These are phyloP conservation scores for Phoeniculus purpureus DNA, from an alignment of 2,797 vertebrate species.

Conservation along the genomic window DNA sequence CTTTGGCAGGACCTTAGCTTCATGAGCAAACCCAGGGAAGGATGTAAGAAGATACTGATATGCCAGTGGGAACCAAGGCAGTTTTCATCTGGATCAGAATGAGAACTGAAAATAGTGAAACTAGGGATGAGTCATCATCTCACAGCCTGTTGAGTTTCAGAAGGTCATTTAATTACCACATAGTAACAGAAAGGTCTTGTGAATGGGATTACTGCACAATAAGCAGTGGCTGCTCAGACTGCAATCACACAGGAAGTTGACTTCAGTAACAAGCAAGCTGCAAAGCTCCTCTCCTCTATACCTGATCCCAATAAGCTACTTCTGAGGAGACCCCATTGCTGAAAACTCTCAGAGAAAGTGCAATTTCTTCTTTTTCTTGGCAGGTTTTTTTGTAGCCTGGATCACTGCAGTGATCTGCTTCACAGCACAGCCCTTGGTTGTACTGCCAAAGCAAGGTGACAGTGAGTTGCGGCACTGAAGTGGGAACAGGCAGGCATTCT, in stretches of 20 bases:
- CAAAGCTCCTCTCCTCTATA: neutral
- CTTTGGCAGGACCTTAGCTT: neutral
- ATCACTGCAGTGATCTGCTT: neutral
- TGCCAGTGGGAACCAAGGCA: neutral
- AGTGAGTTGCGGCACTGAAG: neutral
- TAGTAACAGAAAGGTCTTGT: neutral
- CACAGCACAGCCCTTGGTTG: neutral
- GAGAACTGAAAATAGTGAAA: neutral
- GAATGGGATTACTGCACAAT: neutral
- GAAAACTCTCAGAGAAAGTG: neutral
- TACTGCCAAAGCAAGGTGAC: neutral
- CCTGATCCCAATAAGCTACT: neutral
- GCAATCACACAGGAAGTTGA: neutral
- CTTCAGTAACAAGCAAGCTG: neutral
- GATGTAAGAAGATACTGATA: neutral
- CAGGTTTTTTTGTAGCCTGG: neutral
- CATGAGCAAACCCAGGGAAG: neutral
- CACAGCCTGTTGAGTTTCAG: neutral
- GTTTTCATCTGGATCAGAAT: neutral
- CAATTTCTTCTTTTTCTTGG: neutral
- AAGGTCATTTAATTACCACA: neutral
- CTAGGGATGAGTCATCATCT: neutral
- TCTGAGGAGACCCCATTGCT: neutral
- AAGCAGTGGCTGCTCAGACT: neutral
- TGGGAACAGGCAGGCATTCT: neutral